These are phyloP conservation scores for Gastrophryne carolinensis DNA, from an alignment of 2,797 vertebrate species.

Conservation along the genomic window DNA sequence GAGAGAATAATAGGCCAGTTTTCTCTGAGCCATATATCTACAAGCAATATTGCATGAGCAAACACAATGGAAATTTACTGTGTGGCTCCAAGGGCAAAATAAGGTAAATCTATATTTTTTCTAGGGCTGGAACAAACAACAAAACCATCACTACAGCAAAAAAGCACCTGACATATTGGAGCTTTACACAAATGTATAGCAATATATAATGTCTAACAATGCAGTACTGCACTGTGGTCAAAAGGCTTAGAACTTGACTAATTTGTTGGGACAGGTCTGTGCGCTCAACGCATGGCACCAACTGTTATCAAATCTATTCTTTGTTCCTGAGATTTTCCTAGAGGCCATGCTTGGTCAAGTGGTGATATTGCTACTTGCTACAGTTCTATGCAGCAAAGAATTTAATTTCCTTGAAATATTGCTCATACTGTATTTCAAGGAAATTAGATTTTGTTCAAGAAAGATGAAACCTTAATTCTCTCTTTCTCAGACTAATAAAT, in stretches of 20 bases:
- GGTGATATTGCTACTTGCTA: slow-evolving; percentile 24
- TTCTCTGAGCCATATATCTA: slow-evolving; percentile 35
- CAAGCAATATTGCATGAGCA: slow-evolving; percentile 25
- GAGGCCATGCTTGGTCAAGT: background rate
- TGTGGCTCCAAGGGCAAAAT: slow-evolving; percentile 24
- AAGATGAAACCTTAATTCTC: slow-evolving; percentile 56
- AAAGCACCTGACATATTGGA: background rate
- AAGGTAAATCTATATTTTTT: slow-evolving; percentile 32
- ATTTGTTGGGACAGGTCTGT: background rate
- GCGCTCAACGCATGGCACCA: background rate
- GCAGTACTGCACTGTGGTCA: background rate
- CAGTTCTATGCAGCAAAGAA: slow-evolving; percentile 37
- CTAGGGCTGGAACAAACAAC: background rate
- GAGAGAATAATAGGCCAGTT: slow-evolving; percentile 17
- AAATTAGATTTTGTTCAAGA: slow-evolving; percentile 53
- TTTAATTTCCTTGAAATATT: slow-evolving; percentile 56
- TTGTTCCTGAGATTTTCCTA: background rate
- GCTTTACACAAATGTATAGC: background rate
- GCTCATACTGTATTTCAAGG: slow-evolving; percentile 52
- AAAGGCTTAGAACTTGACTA: background rate
- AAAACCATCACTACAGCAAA: background rate
- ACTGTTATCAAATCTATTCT: slow-evolving; percentile 4
- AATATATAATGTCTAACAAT: background rate
- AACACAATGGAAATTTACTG: slow-evolving; percentile 33
- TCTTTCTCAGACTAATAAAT: slow-evolving; percentile 60